Evolutionary conservation across 2,797 vertebrate species (phyloP).

Genomic region (Micropoecilia bifurca): DNA sequence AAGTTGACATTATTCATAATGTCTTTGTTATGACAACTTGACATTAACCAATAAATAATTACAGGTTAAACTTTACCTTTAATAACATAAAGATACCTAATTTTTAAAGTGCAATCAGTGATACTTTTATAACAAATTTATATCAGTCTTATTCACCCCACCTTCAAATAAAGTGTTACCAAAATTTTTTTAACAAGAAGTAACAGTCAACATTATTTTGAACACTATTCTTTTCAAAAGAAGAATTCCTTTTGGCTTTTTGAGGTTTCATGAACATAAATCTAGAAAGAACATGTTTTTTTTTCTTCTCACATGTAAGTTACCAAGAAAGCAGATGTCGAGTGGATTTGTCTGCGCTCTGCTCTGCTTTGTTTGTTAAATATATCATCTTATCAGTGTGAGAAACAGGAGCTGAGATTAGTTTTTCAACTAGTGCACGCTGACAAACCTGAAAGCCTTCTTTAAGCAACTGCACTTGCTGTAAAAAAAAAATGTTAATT

Average conservation of each 20-base stretch:
- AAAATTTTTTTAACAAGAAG: no score
- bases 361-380: constrained; percentile 8
- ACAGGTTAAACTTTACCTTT: no score
- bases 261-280: background rate
- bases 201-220: background rate
- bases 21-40: no score
- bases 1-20: no score
- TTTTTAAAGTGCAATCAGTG: no score
- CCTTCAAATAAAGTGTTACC: no score
- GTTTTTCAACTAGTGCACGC: constrained; percentile 2
- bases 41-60: no score
- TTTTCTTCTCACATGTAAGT: constrained; percentile 4
- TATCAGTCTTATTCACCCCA: no score
- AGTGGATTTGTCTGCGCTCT: background rate
- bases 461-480: constrained; percentile 15
- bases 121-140: no score
- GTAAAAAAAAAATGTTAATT: constrained; percentile 16
- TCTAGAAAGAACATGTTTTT: constrained; percentile 13
- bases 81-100: no score
- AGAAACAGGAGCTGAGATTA: constrained; percentile 20
- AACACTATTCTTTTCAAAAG: background rate
- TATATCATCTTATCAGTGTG: constrained; percentile 15
- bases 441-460: constrained; percentile 8
- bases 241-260: background rate
- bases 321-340: constrained; percentile 19